A percentile compares a stretch with the other conserved stretches of the same genome.
Evolutionary conservation across 2,888 invertebrate species (phyloP).

Genomic region (Carabus problematicus): DNA sequence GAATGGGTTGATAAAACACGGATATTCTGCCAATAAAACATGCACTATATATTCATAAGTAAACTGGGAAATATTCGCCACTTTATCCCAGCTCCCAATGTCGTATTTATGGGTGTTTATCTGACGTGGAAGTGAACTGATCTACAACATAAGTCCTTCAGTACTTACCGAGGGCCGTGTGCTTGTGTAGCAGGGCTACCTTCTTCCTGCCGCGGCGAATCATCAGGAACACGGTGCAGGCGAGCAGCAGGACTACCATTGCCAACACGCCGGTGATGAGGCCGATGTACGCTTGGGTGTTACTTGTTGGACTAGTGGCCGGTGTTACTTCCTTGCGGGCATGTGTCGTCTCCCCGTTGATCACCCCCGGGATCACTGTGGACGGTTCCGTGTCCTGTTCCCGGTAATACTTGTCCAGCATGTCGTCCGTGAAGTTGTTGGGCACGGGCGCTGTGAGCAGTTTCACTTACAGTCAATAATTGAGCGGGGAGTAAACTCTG

Average conservation of each 20-base stretch:
- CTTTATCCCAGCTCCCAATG: neutral
- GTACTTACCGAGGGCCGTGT: constrained; percentile 55
- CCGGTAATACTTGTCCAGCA: constrained; percentile 69
- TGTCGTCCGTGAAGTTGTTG: constrained; percentile 67
- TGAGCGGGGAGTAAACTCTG: constrained; percentile 15
- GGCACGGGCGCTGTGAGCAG: constrained; percentile 58
- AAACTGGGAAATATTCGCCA: no score
- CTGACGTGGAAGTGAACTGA: neutral
- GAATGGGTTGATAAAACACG: no score
- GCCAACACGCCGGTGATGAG: constrained; percentile 73
- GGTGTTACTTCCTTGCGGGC: constrained; percentile 64
- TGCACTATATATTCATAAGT: neutral
- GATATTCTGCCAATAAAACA: no score
- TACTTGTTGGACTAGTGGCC: constrained; percentile 67
- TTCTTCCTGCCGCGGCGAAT: constrained; percentile 70
- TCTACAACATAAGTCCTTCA: neutral
- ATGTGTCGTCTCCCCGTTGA: constrained; percentile 61
- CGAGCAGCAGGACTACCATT: constrained; percentile 69
- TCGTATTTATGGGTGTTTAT: neutral
- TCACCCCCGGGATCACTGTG: constrained; percentile 56
- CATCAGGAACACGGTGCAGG: constrained; percentile 71
- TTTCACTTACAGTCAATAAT: no score
- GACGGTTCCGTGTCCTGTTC: constrained; percentile 60
- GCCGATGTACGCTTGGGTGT: constrained; percentile 66
- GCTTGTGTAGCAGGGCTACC: constrained; percentile 69